Conservation (phyloP, 2,113 vertebrate species). For the Gadus macrocephalus region DNA sequence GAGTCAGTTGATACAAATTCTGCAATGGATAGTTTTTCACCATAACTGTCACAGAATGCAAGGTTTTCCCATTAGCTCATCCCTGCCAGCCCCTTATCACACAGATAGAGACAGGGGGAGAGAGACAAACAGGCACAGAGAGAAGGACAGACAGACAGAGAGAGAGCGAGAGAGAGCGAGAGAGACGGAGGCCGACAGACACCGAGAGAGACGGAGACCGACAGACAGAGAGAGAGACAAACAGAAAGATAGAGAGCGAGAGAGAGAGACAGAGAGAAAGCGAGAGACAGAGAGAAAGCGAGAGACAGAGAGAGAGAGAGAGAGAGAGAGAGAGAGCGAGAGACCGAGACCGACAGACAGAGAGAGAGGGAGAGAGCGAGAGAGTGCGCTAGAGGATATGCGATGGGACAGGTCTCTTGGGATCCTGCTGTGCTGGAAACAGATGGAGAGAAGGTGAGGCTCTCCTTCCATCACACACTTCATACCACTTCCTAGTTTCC, state of each 20-base stretch:
- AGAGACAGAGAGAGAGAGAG: constrained; percentile 12
- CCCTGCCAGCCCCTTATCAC: constrained; percentile 38
- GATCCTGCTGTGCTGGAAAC: constrained; percentile 33
- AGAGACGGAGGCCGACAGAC: constrained; percentile 32
- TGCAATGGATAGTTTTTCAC: constrained; percentile 5
- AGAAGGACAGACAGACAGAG: constrained; percentile 30
- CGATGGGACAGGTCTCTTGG: constrained; percentile 41
- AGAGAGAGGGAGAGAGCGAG: constrained; percentile 11
- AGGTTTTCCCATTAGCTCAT: constrained; percentile 49
- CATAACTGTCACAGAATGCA: constrained; percentile 25
- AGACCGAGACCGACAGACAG: too few relatives aligned
- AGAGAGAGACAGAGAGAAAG: background rate
- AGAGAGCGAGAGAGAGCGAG: constrained; percentile 8
- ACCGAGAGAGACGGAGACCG: too few relatives aligned
- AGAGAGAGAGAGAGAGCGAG: constrained; percentile 15
- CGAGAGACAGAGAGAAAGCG: constrained; percentile 17
- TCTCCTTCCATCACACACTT: constrained; percentile 31
- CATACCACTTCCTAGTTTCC: constrained; percentile 35
- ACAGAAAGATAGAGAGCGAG: constrained; percentile 37
- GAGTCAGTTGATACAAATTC: constrained; percentile 2
- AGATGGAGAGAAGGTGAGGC: constrained; percentile 37
- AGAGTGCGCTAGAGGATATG: constrained; percentile 27
- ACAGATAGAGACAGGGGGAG: constrained; percentile 31
- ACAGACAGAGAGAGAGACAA: background rate
- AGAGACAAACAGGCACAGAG: too few relatives aligned